Evolutionary conservation across 2,888 invertebrate species (phyloP), one percentile per base, ranked within the genome.

Genomic region (Anthrax anthrax): DNA sequence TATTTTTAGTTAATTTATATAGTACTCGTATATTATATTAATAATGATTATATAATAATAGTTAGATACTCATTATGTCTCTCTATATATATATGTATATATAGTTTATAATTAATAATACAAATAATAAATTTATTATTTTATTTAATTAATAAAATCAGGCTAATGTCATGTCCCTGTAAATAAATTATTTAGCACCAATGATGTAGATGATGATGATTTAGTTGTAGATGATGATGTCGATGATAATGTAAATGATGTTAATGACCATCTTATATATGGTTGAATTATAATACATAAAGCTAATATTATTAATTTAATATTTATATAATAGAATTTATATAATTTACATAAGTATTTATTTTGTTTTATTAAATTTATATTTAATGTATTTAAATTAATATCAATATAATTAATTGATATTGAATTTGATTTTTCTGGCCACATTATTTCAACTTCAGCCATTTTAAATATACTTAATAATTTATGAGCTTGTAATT

Each of bases 381-480:
- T 34, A 41, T 27, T 36, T 39, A 36, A 34, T 32, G 27, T 23
- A 23, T 8, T 6, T 23, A 23, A 23, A 32, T 32, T 32, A 32
- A 12, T 12, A 32, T 32, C n/a, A n/a, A n/a, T 32, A 12, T 12
- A 12, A 32, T 32, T 32, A 12, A 44, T 39, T 2, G 44, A 39
- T 17, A 39, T 18, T 18, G 51, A 47, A 45, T 60, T 61, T 55
- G 60, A 65, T 47, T 57, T 65, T 55, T 68, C 68, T 42, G 87
- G 84, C 68, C 86, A 80, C 54, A 86, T 80, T 44, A 88, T 83
- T 68, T 89, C 88, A 45, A 90, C 88, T 72, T 89, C 89, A 45
- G 89, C 89, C 73, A 90, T 85, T 72, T 90, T 90, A 72, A 90
- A 86, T 66, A 90, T 88, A 56, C 90, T 90, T 48, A 90, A 75